phyloP scores from a whole-genome alignment of 2,113 vertebrate genomes.

The Speoplatyrhinus poulsoni region DNA sequence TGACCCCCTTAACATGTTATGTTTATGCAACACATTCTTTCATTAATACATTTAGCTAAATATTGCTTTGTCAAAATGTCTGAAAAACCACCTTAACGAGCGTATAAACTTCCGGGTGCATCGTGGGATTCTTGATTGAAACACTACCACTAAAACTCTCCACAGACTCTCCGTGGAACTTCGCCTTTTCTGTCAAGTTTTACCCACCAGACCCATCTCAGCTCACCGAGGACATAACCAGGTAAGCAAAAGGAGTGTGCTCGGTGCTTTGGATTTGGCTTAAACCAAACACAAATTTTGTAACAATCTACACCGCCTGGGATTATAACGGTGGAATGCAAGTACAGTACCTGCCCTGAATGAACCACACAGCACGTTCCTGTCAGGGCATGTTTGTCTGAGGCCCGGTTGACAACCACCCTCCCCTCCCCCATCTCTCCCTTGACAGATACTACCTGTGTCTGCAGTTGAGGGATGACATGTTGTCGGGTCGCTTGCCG shows the following conservation, averaged over 20 bases:
- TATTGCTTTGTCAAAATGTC: too few relatives aligned
- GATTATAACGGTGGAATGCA: slow-evolving; percentile 55
- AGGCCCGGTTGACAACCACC: slow-evolving; percentile 50
- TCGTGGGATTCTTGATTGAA: background rate
- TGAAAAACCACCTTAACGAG: too few relatives aligned
- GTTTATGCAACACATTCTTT: too few relatives aligned
- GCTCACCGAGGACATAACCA: slow-evolving; percentile 97
- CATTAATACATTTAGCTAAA: too few relatives aligned
- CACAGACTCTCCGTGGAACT: slow-evolving; percentile 89
- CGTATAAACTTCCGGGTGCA: too few relatives aligned
- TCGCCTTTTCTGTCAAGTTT: slow-evolving; percentile 95
- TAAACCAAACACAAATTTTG: slow-evolving; percentile 15
- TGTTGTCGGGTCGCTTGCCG: slow-evolving; percentile 93
- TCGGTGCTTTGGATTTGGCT: background rate
- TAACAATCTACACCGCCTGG: slow-evolving; percentile 28
- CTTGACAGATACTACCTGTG: slow-evolving; percentile 94
- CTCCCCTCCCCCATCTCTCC: slow-evolving; percentile 27
- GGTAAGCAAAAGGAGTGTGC: slow-evolving; percentile 70
- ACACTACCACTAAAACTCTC: slow-evolving; percentile 28
- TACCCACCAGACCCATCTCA: slow-evolving; percentile 97
- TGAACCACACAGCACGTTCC: slow-evolving; percentile 43
- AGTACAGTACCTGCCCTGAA: slow-evolving; percentile 54
- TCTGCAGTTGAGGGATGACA: slow-evolving; percentile 96
- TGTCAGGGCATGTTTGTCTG: slow-evolving; percentile 45
- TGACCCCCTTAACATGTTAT: too few relatives aligned